These are phyloP conservation scores for Cyanoramphus novaezelandiae DNA, from an alignment of 2,113 vertebrate genomes.

Conservation along the genomic window DNA sequence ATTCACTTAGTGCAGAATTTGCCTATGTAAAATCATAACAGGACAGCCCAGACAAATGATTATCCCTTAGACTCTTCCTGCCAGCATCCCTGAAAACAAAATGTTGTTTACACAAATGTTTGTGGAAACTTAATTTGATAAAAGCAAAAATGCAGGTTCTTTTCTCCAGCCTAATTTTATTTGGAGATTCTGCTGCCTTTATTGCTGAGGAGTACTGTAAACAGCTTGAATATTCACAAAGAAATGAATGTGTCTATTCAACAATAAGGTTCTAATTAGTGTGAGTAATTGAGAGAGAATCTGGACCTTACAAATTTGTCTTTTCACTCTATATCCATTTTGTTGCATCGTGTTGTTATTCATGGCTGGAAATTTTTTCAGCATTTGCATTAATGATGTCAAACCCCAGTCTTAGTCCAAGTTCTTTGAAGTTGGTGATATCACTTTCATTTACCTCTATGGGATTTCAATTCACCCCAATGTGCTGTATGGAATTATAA, in stretches of 20 bases:
- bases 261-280: not conserved
- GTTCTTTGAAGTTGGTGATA: not conserved
- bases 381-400: not conserved
- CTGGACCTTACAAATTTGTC: not conserved
- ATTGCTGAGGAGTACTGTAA: not conserved
- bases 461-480: not conserved
- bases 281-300: not conserved
- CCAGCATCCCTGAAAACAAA: not conserved
- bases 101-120: not conserved
- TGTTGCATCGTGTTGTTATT: not conserved
- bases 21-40: not conserved
- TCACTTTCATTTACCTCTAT: not conserved
- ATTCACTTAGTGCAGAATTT: not conserved
- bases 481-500: not conserved
- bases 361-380: not conserved
- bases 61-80: not conserved
- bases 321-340: not conserved
- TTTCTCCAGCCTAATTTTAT: constrained; percentile 11
- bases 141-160: not conserved
- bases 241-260: not conserved
- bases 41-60: not conserved
- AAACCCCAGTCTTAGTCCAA: not conserved
- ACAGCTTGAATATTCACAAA: not conserved
- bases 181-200: not conserved
- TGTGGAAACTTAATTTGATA: not conserved